Conservation (phyloP, 2,888 invertebrate species). For the Drosophila anceps region DNA sequence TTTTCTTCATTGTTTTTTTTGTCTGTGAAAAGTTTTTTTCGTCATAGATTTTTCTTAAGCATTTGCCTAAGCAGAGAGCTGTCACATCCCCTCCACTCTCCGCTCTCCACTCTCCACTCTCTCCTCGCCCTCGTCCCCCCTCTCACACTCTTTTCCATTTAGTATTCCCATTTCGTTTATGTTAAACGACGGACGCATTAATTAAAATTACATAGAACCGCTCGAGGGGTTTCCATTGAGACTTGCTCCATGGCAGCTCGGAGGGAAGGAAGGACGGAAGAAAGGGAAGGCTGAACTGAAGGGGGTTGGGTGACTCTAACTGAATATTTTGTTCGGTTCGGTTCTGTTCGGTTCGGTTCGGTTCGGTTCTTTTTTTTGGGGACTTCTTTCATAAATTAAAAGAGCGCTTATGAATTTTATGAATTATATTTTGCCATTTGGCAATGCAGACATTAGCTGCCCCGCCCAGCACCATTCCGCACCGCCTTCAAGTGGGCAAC, state of each 20-base stretch:
- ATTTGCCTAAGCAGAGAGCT: slow-evolving; percentile 15
- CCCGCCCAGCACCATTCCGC: background rate
- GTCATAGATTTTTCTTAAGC: slow-evolving; percentile 42
- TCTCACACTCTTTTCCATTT: slow-evolving; percentile 39
- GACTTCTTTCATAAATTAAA: slow-evolving; percentile 74
- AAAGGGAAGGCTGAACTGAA: background rate
- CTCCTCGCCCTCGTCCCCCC: slow-evolving; percentile 13
- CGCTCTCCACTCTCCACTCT: slow-evolving; percentile 6
- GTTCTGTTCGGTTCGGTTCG: background rate
- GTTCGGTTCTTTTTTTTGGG: slow-evolving; percentile 6
- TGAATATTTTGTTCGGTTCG: background rate
- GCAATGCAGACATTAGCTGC: slow-evolving; percentile 46
- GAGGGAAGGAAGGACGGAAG: background rate
- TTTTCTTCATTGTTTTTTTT: slow-evolving; percentile 34
- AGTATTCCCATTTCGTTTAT: slow-evolving; percentile 73
- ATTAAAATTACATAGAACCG: slow-evolving; percentile 72
- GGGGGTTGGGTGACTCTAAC: background rate
- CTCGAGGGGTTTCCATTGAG: slow-evolving; percentile 44
- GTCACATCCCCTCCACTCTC: slow-evolving; percentile 11
- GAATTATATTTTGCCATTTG: slow-evolving; percentile 65
- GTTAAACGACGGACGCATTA: slow-evolving; percentile 68
- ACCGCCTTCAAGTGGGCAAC: slow-evolving; percentile 60
- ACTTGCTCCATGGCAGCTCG: background rate
- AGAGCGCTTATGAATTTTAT: slow-evolving; percentile 80
- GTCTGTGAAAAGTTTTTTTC: slow-evolving; percentile 44